Base-by-base conservation (phyloP, 2,113 vertebrate species). In the Cyanoderma ruficeps region DNA sequence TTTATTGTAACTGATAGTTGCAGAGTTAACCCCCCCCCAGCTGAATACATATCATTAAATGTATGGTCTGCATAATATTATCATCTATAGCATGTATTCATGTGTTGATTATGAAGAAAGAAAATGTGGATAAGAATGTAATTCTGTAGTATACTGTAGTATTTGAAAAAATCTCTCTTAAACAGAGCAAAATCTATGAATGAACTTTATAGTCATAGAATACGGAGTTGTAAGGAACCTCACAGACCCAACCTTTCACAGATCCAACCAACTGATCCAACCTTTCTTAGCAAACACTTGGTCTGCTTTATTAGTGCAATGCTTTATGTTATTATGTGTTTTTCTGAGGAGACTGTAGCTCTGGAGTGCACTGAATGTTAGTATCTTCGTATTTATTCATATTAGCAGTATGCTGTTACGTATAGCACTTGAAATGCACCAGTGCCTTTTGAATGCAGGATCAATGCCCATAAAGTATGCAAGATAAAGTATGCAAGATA, bases 281-380 rank as follows among this genome's bases (percentile, higher is more conserved):
- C 10, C 10, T 37, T 67, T 61, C 17, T 41, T 70, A 30, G 35
- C 22, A 79, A 78, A 64, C 74, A 21, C 20, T 47, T 85, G 7
- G 18, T 86, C 33, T 69, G 46, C 9, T 70, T 88, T 28, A 42
- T 77, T 31, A 67, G 6, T 83, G 42, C 46, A 52, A 13, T 61
- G 15, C 71, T 94, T 19, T 81, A 4, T 91, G 44, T 83, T 94
- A 30, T 90, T 95, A 68, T 35, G 52, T 95, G 63, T 86, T 97
- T 74, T 96, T 97, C 92, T 95, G 77, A 74, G 63, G 23, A 85
- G 23, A 31, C 64, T 94, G 83, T 89, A 96, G 93, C 39, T 86
- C 41, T 88, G 28, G 31, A 94, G 80, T 74, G 46, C 69, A 60
- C 18, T 94, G 94, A 95, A 88, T 95, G 96, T 49, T 44, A 82